Base-by-base conservation (phyloP, 2,113 vertebrate genomes). In the Capra hircus region DNA sequence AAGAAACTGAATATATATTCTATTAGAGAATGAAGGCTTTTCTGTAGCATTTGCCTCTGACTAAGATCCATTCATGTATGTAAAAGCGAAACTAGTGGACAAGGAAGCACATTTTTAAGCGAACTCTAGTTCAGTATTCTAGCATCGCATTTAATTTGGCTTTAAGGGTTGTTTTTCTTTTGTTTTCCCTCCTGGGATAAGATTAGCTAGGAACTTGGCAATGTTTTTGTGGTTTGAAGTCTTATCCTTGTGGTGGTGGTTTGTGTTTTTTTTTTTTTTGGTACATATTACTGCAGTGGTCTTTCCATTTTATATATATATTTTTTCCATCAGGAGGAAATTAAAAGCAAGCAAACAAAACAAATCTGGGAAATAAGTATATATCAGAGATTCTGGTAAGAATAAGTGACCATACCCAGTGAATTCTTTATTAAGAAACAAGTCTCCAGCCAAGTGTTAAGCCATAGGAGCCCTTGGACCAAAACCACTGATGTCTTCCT, bases 181-280 rank as follows among this genome's bases (percentile, higher is more conserved):
- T 62, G 27, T 90, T 93, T 96, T 80, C 57, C 23, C 93, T 97
- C 93, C 62, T 93, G 96, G 86, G 93, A 96, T 88, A 87, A 93
- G 95, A 91, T 97, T 97, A 96, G 88, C 71, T 36, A 48, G 59
- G 91, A 95, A 90, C 13, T 78, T 71, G 60, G 94, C 71, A 45
- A 6, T 87, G 67, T 60, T 48, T 90, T 45, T 71, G 55, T 64
- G 67, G 53, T 67, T 93, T 96, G 43, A 92, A 89, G 78, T 93
- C 88, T 92, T 78, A 77, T 55, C 30, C 55, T 91, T 80, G 57
- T 82, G 67, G 19, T 71, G 64, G 12, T 60, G 25, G 4, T 43
- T 43, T 43, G 6, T 43, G 0, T 30, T 1, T 14, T 7, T 64
- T 17, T 15, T 94, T 85, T 55, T 83, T 82, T 91, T 87, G 48